Conservation (phyloP, 2,888 invertebrate species). For the Coleophora deauratella region DNA sequence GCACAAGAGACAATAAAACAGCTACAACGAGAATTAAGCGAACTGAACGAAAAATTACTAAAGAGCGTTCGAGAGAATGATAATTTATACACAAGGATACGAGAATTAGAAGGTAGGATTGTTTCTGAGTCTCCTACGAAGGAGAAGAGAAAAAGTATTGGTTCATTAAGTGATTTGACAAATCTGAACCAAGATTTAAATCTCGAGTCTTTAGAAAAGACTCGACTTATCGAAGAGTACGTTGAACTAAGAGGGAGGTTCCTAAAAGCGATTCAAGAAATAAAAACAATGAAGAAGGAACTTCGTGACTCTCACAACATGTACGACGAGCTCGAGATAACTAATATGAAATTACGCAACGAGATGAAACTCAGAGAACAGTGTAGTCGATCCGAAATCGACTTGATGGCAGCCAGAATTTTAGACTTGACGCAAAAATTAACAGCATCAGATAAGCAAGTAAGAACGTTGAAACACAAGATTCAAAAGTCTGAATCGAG, state of each 20-base stretch:
- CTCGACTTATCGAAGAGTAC: slow-evolving; percentile 86
- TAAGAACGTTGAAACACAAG: slow-evolving; percentile 85
- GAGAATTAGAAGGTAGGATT: slow-evolving; percentile 79
- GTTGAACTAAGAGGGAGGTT: slow-evolving; percentile 84
- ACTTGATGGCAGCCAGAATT: slow-evolving; percentile 87
- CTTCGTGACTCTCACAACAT: slow-evolving; percentile 85
- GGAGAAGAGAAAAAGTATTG: slow-evolving; percentile 79
- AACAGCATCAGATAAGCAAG: slow-evolving; percentile 86
- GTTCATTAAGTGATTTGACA: slow-evolving; percentile 86
- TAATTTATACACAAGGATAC: slow-evolving; percentile 78
- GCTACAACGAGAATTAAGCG: slow-evolving; percentile 79
- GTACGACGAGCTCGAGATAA: slow-evolving; percentile 85
- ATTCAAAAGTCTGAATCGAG: slow-evolving; percentile 83
- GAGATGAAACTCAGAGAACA: slow-evolving; percentile 79
- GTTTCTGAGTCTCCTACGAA: slow-evolving; percentile 66
- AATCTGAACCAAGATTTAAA: slow-evolving; percentile 85
- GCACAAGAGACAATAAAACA: slow-evolving; percentile 79
- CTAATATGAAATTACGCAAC: slow-evolving; percentile 83
- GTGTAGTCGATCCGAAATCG: slow-evolving; percentile 80
- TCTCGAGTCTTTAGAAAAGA: slow-evolving; percentile 81
- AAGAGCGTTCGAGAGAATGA: slow-evolving; percentile 87
- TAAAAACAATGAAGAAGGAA: slow-evolving; percentile 86
- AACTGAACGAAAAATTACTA: slow-evolving; percentile 78
- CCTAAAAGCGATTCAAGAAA: slow-evolving; percentile 88
- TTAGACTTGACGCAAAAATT: slow-evolving; percentile 89